Base-by-base conservation (phyloP, 1,140 invertebrate species). In the Drosophila sechellia region DNA sequence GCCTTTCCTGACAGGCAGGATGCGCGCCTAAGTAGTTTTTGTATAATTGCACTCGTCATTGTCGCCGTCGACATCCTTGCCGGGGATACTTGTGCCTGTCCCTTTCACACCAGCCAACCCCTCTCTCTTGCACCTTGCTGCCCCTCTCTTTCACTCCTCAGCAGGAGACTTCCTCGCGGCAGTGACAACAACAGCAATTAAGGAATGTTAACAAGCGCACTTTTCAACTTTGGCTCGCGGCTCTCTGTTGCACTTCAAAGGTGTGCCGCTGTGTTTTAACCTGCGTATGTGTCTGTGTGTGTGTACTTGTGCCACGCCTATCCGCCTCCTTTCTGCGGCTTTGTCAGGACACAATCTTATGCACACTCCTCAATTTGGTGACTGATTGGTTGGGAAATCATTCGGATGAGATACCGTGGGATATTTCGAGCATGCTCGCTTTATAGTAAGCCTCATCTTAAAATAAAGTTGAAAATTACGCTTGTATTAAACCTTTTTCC, bases 171-270 rank as follows among this genome's bases (percentile, higher is more conserved):
- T 3, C 4, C 49, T 31, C 46, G 68, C 52, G 61, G 55, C 77
- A 54, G 54, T 75, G 79, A 69, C 84, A 79, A 83, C 85, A 90
- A 90, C 85, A 90, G 87, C 87, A 90, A 90, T 90, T 90, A 90
- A 81, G 85, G 87, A 84, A 87, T 90, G 87, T 90, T 90, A 90
- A 90, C 87, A 90, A 90, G 87, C 70, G 83, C 83, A 90, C 87
- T 90, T 90, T 89, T 89, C 84, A 89, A 89, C 84, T 89, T 80
- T 80, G 61, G 42, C 84, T 74, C 79, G 73, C 72, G 84, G 84
- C 84, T 35, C 66, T 55, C 53, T 61, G 65, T 59, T 89, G 84
- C 84, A 89, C 84, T 89, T 84, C 84, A 89, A 89, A 89, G 84
- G 84, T 84, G 84, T 79, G 83, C 40, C 37, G 42, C 34, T 59